Evolutionary conservation across 2,888 invertebrate species (phyloP), one percentile per base, ranked within the genome.

Genomic region (Orchesella flavescens): DNA sequence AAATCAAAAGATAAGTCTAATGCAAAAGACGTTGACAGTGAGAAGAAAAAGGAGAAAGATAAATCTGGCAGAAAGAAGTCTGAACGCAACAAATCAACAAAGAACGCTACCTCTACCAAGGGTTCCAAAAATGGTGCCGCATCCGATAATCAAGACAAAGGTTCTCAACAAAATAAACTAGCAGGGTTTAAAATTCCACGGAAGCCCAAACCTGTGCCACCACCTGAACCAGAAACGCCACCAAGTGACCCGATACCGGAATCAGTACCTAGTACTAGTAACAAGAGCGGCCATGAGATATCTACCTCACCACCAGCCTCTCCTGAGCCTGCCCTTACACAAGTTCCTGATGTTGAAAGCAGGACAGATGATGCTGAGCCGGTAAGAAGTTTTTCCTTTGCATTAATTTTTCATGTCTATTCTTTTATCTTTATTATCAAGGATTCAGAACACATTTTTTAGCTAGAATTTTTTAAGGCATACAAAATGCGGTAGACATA

Each of bases 281-380:
- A 55, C 1, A 72, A 57, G 10, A 34, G 21, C 24, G 13, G 57
- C 1, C 72, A 81, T 19, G 72, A 83, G 10, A 66, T 74, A 1
- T 75, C 68, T 19, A 19, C 43, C 10, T 72, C 77, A 4, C 77
- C 83, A 13, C 82, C 82, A 3, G 72, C 57, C 1, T 77, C 77
- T 7, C 83, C 83, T 15, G 83, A 83, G 34, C 83, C 83, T 55
- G 83, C 83, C 19, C 65, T 83, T 0, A 72, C 83, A 2, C 77
- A 83, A 59, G 77, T 83, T 10, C 76, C 83, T 23, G 77, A 83
- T 44, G 12, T 9, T 10, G 83, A 83, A 4, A 76, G 17, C 24
- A 66, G 74, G 1, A 23, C n/a, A 4, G 80, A 75, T 2, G 82
- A 82, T n/a, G 43, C 1, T 34, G 83, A 83, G 43, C 19, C 44